Percentiles rank a stretch among this genome's conserved stretches.
These are phyloP conservation scores for Sparus aurata DNA, from an alignment of 2,797 vertebrate genomes.

Conservation along the genomic window DNA sequence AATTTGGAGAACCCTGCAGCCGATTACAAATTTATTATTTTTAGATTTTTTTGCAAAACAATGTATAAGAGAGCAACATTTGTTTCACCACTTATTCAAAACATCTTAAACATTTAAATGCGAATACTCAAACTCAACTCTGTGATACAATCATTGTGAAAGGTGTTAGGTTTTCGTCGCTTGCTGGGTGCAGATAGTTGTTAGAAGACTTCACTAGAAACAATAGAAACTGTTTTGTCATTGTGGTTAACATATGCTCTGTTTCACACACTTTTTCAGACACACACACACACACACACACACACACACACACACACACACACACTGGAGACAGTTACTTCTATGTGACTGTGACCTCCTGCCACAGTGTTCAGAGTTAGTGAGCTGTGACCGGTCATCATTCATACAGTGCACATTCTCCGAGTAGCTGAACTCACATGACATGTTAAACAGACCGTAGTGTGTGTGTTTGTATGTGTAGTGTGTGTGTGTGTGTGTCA, in stretches of 20 bases:
- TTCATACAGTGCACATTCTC: slow-evolving; percentile 39
- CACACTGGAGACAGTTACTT: neutral
- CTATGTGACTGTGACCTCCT: slow-evolving; percentile 55
- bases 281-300: slow-evolving; percentile 20
- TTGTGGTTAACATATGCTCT: slow-evolving; percentile 30
- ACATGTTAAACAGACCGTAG: slow-evolving; percentile 44
- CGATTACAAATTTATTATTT: slow-evolving; percentile 7
- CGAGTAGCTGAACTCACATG: slow-evolving; percentile 48
- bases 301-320: slow-evolving; percentile 14
- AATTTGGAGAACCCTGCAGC: slow-evolving; percentile 17
- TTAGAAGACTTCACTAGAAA: slow-evolving; percentile 1
- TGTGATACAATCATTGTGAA: neutral
- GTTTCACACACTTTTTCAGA: slow-evolving; percentile 29
- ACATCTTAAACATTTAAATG: neutral
- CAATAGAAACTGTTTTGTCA: slow-evolving; percentile 24
- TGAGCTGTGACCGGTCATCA: slow-evolving; percentile 46
- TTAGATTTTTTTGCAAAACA: neutral
- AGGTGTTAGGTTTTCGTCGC: too few species aligned
- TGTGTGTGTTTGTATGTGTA: slow-evolving; percentile 22
- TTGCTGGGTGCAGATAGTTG: neutral
- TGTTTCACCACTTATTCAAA: slow-evolving; percentile 10
- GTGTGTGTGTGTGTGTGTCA: slow-evolving; percentile 4
- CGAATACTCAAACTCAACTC: neutral
- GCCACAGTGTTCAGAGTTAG: slow-evolving; percentile 42
- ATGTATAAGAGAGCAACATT: neutral